These are phyloP conservation scores for Pinctada fucata DNA, from an alignment of 2,888 invertebrate genomes.

Conservation along the genomic window DNA sequence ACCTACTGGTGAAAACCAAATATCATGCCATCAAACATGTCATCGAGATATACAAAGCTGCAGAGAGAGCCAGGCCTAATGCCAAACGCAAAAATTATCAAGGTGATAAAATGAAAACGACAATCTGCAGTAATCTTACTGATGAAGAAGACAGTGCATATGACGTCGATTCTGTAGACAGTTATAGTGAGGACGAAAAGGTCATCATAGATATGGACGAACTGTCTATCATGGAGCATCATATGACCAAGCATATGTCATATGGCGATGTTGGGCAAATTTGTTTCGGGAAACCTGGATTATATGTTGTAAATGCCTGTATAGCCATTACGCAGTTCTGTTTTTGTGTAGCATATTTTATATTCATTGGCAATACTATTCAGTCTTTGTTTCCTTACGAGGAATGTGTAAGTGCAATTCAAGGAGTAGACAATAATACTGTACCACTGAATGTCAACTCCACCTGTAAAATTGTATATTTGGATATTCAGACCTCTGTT, in stretches of 20 bases:
- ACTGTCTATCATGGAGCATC: conserved; percentile 41
- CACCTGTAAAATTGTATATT: background rate
- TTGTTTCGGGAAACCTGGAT: conserved; percentile 65
- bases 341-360: conserved; percentile 72
- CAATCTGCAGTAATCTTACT: background rate
- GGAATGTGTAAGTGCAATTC: conserved; percentile 44
- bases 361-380: conserved; percentile 74
- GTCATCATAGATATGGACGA: conserved; percentile 40
- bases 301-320: conserved; percentile 66
- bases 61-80: background rate
- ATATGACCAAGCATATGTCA: conserved; percentile 57
- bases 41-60: conserved; percentile 14
- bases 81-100: background rate
- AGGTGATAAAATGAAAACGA: background rate
- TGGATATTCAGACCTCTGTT: background rate
- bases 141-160: conserved; percentile 6
- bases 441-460: background rate
- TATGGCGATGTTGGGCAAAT: conserved; percentile 73
- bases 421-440: background rate
- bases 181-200: conserved; percentile 18
- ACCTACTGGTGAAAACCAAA: conserved; percentile 72
- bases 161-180: background rate
- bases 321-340: conserved; percentile 73
- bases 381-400: conserved; percentile 63
- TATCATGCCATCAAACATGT: conserved; percentile 58